These are phyloP conservation scores for Pyrocoelia pectoralis DNA, from an alignment of 2,888 invertebrate genomes.

Conservation along the genomic window DNA sequence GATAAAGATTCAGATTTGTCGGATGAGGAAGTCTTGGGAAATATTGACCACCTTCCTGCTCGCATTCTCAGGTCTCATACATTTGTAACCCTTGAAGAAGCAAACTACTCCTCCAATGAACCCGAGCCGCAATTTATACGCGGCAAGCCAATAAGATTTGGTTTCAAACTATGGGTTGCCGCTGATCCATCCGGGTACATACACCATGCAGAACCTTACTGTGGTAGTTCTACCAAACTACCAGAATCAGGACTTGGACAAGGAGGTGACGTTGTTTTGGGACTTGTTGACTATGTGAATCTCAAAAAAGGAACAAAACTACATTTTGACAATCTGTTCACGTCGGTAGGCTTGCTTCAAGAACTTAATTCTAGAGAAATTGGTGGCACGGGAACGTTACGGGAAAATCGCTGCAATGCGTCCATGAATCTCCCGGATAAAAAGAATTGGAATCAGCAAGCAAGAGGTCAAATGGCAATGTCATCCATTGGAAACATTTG, in stretches of 20 bases:
- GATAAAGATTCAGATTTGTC: too few relatives aligned
- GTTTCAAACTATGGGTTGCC: not conserved
- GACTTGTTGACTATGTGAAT: not conserved
- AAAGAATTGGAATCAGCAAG: too few relatives aligned
- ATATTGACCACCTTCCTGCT: too few relatives aligned
- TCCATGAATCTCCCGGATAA: too few relatives aligned
- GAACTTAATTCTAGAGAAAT: not conserved
- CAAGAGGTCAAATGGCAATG: too few relatives aligned
- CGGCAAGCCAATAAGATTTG: too few relatives aligned
- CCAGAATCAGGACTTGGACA: not conserved
- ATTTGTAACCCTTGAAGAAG: too few relatives aligned
- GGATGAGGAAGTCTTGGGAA: too few relatives aligned
- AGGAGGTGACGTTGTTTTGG: not conserved
- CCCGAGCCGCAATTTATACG: not conserved
- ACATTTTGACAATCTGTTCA: conserved; percentile 1
- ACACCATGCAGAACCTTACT: conserved; percentile 2
- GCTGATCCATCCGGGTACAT: not conserved
- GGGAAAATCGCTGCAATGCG: not conserved
- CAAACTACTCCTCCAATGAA: too few relatives aligned
- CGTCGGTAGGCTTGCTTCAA: not conserved
- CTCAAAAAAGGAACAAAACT: not conserved
- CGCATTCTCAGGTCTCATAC: too few relatives aligned
- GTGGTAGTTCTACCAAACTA: not conserved
- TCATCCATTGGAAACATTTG: too few relatives aligned
- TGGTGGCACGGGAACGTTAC: not conserved